These are phyloP conservation scores for Martes martes DNA, from an alignment of 2,113 vertebrate species.

Conservation along the genomic window DNA sequence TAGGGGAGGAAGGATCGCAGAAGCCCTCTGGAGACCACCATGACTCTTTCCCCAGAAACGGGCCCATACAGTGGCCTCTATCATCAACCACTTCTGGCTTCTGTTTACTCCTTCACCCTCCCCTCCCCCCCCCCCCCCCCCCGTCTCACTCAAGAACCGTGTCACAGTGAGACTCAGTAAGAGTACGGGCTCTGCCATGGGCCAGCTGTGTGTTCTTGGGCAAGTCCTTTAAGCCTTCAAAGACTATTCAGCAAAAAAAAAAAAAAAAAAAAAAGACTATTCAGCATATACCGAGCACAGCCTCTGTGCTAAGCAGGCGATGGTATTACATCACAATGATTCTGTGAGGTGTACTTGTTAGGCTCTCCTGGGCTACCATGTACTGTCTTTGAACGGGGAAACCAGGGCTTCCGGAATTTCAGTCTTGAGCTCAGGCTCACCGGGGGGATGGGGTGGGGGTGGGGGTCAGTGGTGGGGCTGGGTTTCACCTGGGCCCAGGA, in stretches of 20 bases:
- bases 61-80: background rate
- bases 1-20: background rate
- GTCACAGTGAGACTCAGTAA: background rate
- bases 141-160: background rate
- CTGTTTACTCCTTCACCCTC: background rate
- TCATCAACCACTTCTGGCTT: fast-evolving
- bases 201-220: too few relatives aligned
- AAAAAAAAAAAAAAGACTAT: background rate
- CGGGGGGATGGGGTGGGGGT: fast-evolving
- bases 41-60: background rate
- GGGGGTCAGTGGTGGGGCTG: too few relatives aligned
- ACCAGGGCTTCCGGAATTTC: background rate
- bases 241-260: background rate
- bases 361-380: fast-evolving
- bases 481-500: background rate
- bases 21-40: background rate
- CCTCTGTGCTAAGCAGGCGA: background rate
- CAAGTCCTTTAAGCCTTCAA: too few relatives aligned
- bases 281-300: fast-evolving
- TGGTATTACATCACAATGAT: fast-evolving
- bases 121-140: background rate
- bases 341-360: fast-evolving
- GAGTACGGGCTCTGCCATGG: background rate
- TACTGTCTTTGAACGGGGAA: background rate
- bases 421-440: background rate